phyloP scores from a whole-genome alignment of 2,797 vertebrate species.

The Trematomus bernacchii region DNA sequence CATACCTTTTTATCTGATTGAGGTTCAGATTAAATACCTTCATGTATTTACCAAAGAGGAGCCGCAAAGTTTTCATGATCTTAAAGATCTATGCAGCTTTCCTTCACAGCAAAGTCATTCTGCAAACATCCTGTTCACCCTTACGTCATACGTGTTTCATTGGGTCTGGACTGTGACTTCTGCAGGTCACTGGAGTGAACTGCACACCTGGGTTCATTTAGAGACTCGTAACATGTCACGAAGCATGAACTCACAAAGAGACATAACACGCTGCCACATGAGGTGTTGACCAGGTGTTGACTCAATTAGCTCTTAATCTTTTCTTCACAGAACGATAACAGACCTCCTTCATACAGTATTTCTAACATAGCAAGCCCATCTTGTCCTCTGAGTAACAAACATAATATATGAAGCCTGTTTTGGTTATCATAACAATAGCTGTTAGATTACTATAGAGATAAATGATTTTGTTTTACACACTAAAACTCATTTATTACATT shows the following conservation, averaged over 20 bases:
- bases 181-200: slow-evolving; percentile 25
- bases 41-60: background rate
- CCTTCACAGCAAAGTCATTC: slow-evolving; percentile 7
- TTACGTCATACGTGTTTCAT: slow-evolving; percentile 25
- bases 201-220: slow-evolving; percentile 28
- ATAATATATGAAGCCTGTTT: background rate
- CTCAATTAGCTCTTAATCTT: slow-evolving; percentile 36
- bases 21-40: background rate
- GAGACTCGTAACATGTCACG: slow-evolving; percentile 9
- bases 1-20: background rate
- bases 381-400: slow-evolving; percentile 11
- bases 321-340: slow-evolving; percentile 14
- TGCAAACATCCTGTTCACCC: slow-evolving; percentile 33
- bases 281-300: slow-evolving; percentile 11
- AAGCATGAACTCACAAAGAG: slow-evolving; percentile 33
- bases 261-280: background rate
- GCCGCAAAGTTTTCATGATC: background rate
- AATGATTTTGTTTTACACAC: background rate
- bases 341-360: background rate
- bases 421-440: background rate
- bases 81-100: background rate
- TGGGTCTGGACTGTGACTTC: slow-evolving; percentile 6
- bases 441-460: background rate
- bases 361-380: background rate
- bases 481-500: background rate